Conservation (phyloP, 2,797 vertebrate species). For the Anas bernieri region DNA sequence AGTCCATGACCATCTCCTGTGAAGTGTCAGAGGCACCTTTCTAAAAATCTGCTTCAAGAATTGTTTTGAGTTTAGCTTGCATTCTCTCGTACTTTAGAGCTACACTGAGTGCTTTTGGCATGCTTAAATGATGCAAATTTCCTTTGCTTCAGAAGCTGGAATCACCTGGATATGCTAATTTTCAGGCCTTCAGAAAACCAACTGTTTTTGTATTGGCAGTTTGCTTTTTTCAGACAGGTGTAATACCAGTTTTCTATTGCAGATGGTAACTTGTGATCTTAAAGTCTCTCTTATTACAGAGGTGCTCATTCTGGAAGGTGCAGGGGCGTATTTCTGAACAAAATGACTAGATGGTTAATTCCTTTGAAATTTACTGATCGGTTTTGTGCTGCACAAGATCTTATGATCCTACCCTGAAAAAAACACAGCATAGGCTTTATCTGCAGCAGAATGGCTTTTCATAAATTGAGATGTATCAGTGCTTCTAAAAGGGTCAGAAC, state of each 20-base stretch:
- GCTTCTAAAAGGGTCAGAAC: not conserved
- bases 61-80: not conserved
- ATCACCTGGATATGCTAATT: not conserved
- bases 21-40: not conserved
- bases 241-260: not conserved
- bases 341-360: not conserved
- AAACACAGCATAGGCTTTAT: not conserved
- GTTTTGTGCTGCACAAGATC: not conserved
- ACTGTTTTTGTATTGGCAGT: not conserved
- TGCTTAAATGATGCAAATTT: not conserved
- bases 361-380: not conserved
- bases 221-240: not conserved
- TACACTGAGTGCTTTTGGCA: not conserved
- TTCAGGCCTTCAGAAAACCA: not conserved
- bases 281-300: not conserved
- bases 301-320: not conserved
- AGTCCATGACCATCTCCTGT: not conserved
- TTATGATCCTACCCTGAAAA: not conserved
- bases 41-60: not conserved
- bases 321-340: not conserved
- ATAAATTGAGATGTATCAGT: fast-evolving
- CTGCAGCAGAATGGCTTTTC: not conserved
- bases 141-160: not conserved
- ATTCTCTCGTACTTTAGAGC: not conserved
- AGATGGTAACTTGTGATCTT: not conserved